Evolutionary conservation across 92 coral and sea anemone species (phyloP).

Genomic region (Epizoanthus fatuus): DNA sequence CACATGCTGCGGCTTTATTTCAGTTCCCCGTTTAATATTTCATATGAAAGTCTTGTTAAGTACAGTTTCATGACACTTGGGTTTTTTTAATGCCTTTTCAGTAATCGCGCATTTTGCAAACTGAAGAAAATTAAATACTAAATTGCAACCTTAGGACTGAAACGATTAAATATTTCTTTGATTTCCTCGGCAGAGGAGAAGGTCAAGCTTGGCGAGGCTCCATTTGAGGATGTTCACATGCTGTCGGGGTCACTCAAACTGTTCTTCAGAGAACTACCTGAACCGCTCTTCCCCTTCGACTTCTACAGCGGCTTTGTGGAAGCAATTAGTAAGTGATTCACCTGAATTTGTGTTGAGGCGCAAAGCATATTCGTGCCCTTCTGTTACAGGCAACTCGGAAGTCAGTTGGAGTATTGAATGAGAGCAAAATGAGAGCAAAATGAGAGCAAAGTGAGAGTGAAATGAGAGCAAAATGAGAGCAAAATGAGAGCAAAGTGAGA

Average conservation of each 20-base stretch:
- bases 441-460: no score
- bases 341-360: background rate
- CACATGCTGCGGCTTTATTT: no score
- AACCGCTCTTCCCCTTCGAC: conserved; percentile 96
- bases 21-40: no score
- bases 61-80: background rate
- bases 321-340: conserved; percentile 90
- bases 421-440: no score
- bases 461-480: no score
- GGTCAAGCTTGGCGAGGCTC: conserved; percentile 87
- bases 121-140: no score
- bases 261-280: conserved; percentile 98
- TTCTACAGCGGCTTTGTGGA: conserved; percentile 89
- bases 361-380: conserved; percentile 52
- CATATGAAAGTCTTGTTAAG: no score
- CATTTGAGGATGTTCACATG: conserved; percentile 96
- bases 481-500: no score
- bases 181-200: conserved; percentile 78
- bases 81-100: background rate
- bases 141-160: no score
- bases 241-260: conserved; percentile 94
- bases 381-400: conserved; percentile 94
- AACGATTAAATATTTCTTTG: no score
- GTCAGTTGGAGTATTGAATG: conserved; percentile 2
- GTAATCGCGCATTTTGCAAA: background rate